Evolutionary conservation across 2,797 vertebrate genomes (phyloP).

Genomic region (Melanotaenia nigrans): DNA sequence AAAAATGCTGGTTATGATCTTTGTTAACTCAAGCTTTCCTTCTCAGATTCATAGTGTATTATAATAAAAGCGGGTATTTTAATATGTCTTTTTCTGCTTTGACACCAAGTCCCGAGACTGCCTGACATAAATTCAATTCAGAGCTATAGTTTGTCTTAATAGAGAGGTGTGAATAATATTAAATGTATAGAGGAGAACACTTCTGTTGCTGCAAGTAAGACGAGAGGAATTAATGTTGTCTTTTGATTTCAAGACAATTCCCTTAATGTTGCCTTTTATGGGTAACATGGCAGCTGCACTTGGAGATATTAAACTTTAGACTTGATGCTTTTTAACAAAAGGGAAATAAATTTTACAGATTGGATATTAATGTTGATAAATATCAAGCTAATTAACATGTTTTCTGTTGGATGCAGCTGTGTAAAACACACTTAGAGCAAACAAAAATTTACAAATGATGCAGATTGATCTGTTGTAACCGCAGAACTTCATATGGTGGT

Average conservation of each 20-base stretch:
- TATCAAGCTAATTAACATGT: not conserved
- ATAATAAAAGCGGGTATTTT: not conserved
- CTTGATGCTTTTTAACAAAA: too few species aligned
- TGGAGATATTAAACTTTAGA: too few species aligned
- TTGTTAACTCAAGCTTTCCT: not conserved
- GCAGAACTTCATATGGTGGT: not conserved
- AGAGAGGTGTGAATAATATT: not conserved
- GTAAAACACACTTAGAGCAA: not conserved
- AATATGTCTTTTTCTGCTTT: not conserved
- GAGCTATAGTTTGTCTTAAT: not conserved
- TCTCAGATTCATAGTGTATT: not conserved
- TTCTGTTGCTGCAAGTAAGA: not conserved
- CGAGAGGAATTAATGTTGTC: not conserved
- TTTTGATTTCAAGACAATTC: too few species aligned
- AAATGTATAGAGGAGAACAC: not conserved
- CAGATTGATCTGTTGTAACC: not conserved
- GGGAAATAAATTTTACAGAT: too few species aligned
- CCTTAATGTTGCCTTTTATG: too few species aligned
- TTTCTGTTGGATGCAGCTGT: not conserved
- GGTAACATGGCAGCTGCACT: too few species aligned
- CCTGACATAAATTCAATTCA: not conserved
- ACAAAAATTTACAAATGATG: too few species aligned
- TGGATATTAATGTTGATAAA: too few species aligned
- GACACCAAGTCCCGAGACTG: not conserved
- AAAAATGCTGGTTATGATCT: not conserved